A percentile compares a stretch with the other conserved stretches of the same genome.
Conservation (phyloP, 2,888 invertebrate genomes). For the Marronus borbonicus region DNA sequence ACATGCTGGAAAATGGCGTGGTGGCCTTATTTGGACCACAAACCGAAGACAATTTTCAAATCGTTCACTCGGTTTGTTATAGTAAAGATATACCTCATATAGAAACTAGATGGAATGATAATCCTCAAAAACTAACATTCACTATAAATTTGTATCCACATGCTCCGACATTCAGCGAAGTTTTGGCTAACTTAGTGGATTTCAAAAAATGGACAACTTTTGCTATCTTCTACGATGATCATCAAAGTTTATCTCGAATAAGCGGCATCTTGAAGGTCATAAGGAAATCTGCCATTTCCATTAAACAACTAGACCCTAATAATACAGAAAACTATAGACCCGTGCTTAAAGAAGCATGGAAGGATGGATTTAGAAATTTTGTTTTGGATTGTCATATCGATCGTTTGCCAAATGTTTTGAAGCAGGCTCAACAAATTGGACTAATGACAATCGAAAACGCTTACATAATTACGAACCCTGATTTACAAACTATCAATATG, state of each 20-base stretch:
- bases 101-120: constrained; percentile 74
- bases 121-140: constrained; percentile 81
- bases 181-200: constrained; percentile 80
- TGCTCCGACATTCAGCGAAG: constrained; percentile 76
- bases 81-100: constrained; percentile 79
- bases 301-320: constrained; percentile 35
- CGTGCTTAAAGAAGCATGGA: constrained; percentile 70
- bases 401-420: constrained; percentile 70
- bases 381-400: constrained; percentile 72
- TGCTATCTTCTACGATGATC: constrained; percentile 85
- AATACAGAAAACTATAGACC: constrained; percentile 59
- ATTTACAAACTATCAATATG: constrained; percentile 75
- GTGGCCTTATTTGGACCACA: constrained; percentile 78
- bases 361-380: constrained; percentile 71
- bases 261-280: constrained; percentile 73
- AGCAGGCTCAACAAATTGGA: constrained; percentile 76
- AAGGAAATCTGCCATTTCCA: constrained; percentile 61
- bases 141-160: constrained; percentile 94
- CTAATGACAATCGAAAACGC: constrained; percentile 74
- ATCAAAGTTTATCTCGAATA: constrained; percentile 73
- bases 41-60: constrained; percentile 73
- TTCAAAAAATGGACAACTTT: constrained; percentile 87
- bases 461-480: constrained; percentile 75
- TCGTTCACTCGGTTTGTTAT: constrained; percentile 79
- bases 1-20: constrained; percentile 62